These are phyloP conservation scores for Thalpophila matura DNA, from an alignment of 2,888 invertebrate genomes.

Conservation along the genomic window DNA sequence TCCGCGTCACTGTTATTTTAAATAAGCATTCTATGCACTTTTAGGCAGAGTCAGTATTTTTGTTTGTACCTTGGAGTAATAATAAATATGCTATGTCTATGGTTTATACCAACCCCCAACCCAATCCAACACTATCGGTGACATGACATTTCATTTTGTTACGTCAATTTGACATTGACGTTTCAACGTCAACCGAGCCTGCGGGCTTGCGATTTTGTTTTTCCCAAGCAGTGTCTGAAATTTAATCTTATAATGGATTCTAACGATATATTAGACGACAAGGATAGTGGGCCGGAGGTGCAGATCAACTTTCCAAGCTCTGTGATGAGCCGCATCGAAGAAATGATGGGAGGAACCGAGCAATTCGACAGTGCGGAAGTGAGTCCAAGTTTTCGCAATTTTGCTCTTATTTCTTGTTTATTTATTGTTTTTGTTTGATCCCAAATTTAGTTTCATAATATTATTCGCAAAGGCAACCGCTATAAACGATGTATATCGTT, in stretches of 20 bases:
- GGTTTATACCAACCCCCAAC: too few relatives aligned
- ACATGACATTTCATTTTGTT: too few relatives aligned
- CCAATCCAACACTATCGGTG: too few relatives aligned
- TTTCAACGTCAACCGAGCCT: slow-evolving; percentile 48
- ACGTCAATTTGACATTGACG: slow-evolving; percentile 44
- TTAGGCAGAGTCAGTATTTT: too few relatives aligned
- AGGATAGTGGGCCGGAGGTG: slow-evolving; percentile 85
- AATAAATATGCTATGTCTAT: too few relatives aligned
- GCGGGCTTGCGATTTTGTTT: slow-evolving; percentile 36
- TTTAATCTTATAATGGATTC: too few relatives aligned
- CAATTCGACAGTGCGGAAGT: slow-evolving; percentile 94
- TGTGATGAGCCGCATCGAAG: slow-evolving; percentile 97
- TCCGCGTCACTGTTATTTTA: too few relatives aligned
- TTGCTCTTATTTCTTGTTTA: slow-evolving; percentile 3
- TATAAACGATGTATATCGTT: background rate
- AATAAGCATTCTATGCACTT: too few relatives aligned
- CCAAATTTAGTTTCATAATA: background rate
- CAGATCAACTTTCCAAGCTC: slow-evolving; percentile 94
- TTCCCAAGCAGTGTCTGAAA: slow-evolving; percentile 30
- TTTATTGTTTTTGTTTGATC: slow-evolving; percentile 3
- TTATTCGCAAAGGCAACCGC: background rate
- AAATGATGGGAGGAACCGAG: slow-evolving; percentile 97
- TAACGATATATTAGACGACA: slow-evolving; percentile 81
- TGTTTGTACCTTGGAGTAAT: too few relatives aligned
- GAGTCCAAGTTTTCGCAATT: slow-evolving; percentile 47